Evolutionary conservation across 1,140 invertebrate species (phyloP), one percentile per base, ranked within the genome.

Genomic region (Polypedilum pembai): DNA sequence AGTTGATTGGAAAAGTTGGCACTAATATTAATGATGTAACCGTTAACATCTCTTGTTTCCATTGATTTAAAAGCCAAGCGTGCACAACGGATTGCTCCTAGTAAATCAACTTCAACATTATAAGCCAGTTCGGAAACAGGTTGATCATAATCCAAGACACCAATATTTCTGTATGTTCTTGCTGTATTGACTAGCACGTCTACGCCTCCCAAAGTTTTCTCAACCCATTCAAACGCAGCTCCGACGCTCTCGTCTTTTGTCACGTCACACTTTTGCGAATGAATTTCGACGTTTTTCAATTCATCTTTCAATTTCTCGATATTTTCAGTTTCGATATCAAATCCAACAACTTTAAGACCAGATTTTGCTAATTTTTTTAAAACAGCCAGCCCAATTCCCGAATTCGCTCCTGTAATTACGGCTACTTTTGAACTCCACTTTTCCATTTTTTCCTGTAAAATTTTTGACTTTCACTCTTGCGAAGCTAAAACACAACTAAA

Each of bases 131-230:
- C 74, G 12, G 76, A 63, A 1, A 73, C 45, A 4, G 45, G 45
- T n/a, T 56, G 12, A 12, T 56, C 45, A 56, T 56, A 56, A 56
- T 56, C 45, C 12, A 56, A 56, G 15, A 56, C 45, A 15, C 45
- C 45, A 12, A 56, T 56, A 12, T 56, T 56, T 56, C 45, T 56
- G 12, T 56, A 56, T 74, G 15, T 78, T 0, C 82, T 85, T 0
- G 89, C 91, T 78, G 90, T 91, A 79, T 93, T 93, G 40, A 93
- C 82, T 45, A 91, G 82, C 1, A 92, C 82, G 77, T 91, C 87
- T 0, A 89, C 82, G 1, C 88, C 87, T 1, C 88, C 89, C 12
- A 88, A 81, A 0, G 84, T 85, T 1, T 84, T 79, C 40, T 87
- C 84, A 8, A 87, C 83, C 85, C 85, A 87, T 74, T 85, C 77